Base-by-base conservation (phyloP, 2,113 vertebrate genomes). In the Herpetotheres cachinnans region DNA sequence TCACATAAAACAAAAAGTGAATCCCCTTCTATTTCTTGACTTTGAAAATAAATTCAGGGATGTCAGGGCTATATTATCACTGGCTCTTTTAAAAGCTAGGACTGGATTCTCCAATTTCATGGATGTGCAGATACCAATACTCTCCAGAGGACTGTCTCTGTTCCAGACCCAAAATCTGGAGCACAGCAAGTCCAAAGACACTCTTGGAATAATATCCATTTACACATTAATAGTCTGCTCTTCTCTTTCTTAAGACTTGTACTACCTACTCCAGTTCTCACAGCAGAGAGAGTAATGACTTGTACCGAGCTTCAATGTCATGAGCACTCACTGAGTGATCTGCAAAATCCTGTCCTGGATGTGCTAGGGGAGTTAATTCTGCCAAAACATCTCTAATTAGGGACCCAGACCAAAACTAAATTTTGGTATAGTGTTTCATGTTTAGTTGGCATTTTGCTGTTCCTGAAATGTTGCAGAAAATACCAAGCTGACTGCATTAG, bases 71-170 rank as follows among this genome's bases (percentile, higher is more conserved):
- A 30, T 89, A 76, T 85, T 82, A 47, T 89, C 74, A 91, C 34
- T 50, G 50, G 58, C 58, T 82, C 89, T 90, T 96, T 90, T 94
- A 95, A 96, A 90, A 82, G 74, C 62, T 62, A 82, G 38, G 63
- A 42, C 38, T 93, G 66, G 40, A 86, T 93, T 93, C 93, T 96
- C 95, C 89, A 80, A 56, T 97, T 97, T 97, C 95, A 77, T 95
- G 90, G 70, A 82, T 93, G 54, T 97, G 95, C 91, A 96, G 89
- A 93, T 96, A 93, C 82, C 84, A 97, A 25, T 95, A 70, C 71
- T 93, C 94, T 96, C 89, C 72, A 44, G 83, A 97, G 89, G 62
- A 38, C 81, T 92, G 38, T 73, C 54, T 95, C 54, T 71, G 66
- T 82, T 88, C 78, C 87, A 86, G 50, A 88, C 38, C 74, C 91